Evolutionary conservation across 2,797 vertebrate genomes (phyloP), one percentile per base, ranked within the genome.

Genomic region (Threskiornis aethiopicus): DNA sequence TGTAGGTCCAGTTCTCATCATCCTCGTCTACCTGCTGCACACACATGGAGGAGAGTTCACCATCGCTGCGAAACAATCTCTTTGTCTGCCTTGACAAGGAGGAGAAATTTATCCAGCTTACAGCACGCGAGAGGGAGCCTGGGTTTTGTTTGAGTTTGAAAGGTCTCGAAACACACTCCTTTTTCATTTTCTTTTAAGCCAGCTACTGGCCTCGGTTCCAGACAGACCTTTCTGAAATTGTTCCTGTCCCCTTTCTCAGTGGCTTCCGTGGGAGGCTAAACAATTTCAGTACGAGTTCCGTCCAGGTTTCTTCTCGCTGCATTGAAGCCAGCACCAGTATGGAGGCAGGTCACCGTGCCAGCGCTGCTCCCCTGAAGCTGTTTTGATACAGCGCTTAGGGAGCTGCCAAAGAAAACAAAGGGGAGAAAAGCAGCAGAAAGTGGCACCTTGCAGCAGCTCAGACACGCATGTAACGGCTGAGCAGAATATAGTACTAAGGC

Each of bases 21-120:
- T 98, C 98, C 9, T 97, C 97, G 1, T 98, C 98, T 90, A 97
- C 97, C 96, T 98, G 97, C 92, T 98, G 95, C 80, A 97, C 95
- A 7, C 97, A 97, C 76, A 98, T 97, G n/a, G 90, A 96, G 59
- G 97, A 89, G 94, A 99, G 98, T 71, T 99, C 99, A 20, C 97
- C 98, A 97, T 99, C 99, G 93, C 99, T 99, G 96, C 98, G 99
- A 93, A 99, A 99, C 89, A 99, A 97, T 94, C 98, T 99, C 92
- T 99, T 98, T 96, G 98, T 99, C 97, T 99, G 99, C 93, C 98
- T 98, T 87, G 99, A 99, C 62, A 99, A 98, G 51, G 99, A 98
- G 88, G 99, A 99, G 97, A 99, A 98, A 94, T 98, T 99, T 96
- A 99, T 98, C 99, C 99, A 99, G 98, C 99, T 99, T 82, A 99